A percentile compares a stretch with the other conserved stretches of the same genome.
Conservation (phyloP, 1,140 invertebrate species). For the Neelides sp. region DNA sequence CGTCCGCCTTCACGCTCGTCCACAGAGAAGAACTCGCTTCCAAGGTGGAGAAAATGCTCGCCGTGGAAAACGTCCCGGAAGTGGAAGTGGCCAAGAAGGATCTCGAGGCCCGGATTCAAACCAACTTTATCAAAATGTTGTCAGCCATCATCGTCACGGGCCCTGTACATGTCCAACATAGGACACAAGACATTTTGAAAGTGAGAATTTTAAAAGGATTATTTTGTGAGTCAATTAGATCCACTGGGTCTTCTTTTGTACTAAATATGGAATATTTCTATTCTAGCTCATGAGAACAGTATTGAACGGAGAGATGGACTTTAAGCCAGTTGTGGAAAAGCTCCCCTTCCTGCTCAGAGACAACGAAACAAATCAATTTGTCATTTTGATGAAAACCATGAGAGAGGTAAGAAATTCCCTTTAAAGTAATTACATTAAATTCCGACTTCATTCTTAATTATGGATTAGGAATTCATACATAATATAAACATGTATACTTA, state of each 20-base stretch:
- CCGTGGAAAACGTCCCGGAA: slow-evolving; percentile 14
- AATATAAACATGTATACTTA: too few relatives aligned
- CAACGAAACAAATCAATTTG: slow-evolving; percentile 28
- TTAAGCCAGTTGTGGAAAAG: slow-evolving; percentile 24
- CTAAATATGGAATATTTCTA: too few relatives aligned
- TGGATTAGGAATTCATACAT: too few relatives aligned
- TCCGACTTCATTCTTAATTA: not conserved
- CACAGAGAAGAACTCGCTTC: slow-evolving; percentile 16
- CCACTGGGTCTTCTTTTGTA: not conserved
- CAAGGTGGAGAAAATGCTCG: slow-evolving; percentile 25
- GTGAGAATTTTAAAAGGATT: slow-evolving; percentile 1
- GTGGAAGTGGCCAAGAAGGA: slow-evolving; percentile 24
- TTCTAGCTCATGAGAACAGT: slow-evolving; percentile 24
- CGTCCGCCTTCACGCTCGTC: not conserved
- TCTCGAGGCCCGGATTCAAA: slow-evolving; percentile 18
- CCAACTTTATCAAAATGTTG: slow-evolving; percentile 23
- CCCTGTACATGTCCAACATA: slow-evolving; percentile 18
- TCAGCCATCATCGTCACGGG: slow-evolving; percentile 25
- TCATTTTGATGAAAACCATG: slow-evolving; percentile 17
- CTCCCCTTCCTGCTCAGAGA: slow-evolving; percentile 24
- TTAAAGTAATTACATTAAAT: not conserved
- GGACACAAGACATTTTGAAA: slow-evolving; percentile 23
- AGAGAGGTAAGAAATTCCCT: slow-evolving; percentile 18
- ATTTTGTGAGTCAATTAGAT: not conserved
- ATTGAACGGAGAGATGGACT: slow-evolving; percentile 28